Conservation (phyloP, 2,888 invertebrate species). For the Macrosiphum euphorbiae region DNA sequence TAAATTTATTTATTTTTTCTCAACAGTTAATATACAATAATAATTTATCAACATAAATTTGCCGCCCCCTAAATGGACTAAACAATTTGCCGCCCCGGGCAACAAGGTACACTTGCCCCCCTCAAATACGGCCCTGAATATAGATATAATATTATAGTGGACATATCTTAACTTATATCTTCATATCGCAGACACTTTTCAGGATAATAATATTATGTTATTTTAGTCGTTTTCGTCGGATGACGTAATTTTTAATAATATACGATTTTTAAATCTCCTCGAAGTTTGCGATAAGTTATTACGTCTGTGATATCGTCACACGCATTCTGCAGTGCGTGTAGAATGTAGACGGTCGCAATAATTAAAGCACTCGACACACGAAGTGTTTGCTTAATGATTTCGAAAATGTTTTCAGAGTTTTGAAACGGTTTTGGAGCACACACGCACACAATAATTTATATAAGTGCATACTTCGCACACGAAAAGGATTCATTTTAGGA, state of each 20-base stretch:
- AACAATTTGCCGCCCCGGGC: too few relatives aligned
- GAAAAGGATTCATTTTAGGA: constrained; percentile 1
- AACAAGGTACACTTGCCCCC: too few relatives aligned
- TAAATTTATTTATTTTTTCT: too few relatives aligned
- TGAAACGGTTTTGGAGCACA: background rate
- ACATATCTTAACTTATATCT: background rate
- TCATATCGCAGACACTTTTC: background rate
- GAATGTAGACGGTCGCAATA: background rate
- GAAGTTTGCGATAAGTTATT: background rate
- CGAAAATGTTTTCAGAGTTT: background rate
- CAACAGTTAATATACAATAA: too few relatives aligned
- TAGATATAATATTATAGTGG: too few relatives aligned
- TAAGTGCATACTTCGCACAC: background rate
- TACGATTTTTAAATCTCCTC: background rate
- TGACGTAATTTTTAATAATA: background rate
- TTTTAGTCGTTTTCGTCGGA: background rate
- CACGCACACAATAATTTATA: background rate
- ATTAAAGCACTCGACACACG: background rate
- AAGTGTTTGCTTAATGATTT: background rate
- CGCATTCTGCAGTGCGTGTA: background rate
- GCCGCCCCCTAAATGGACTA: too few relatives aligned
- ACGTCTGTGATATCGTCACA: background rate
- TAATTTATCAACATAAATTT: too few relatives aligned
- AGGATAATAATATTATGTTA: background rate
- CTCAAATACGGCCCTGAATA: too few relatives aligned